Evolutionary conservation across 2,797 vertebrate genomes (phyloP).

Genomic region (Decapterus maruadsi): DNA sequence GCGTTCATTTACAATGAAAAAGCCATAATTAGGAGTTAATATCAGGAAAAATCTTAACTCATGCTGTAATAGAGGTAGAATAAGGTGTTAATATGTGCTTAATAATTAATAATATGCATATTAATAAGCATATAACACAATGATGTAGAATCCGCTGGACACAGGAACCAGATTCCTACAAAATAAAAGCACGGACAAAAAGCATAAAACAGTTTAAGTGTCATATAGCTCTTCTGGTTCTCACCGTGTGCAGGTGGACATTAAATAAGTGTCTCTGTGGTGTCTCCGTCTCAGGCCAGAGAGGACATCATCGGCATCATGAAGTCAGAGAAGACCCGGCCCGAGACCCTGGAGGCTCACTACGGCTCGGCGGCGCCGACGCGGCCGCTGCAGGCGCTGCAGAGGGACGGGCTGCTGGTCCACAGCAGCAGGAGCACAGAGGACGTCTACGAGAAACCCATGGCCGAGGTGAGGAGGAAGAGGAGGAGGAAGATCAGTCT

Average conservation of each 20-base stretch:
- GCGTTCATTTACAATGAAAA: too few relatives aligned
- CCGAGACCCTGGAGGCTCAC: constrained; percentile 92
- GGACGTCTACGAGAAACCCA: constrained; percentile 94
- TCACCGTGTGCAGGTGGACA: not conserved
- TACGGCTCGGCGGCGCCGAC: constrained; percentile 90
- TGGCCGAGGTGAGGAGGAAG: constrained; percentile 89
- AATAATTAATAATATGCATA: too few relatives aligned
- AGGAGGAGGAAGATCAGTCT: not conserved
- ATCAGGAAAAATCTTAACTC: too few relatives aligned
- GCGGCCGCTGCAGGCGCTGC: constrained; percentile 91
- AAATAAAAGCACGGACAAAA: not conserved
- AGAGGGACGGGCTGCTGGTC: constrained; percentile 89
- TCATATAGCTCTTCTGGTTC: too few relatives aligned
- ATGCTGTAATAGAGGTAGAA: too few relatives aligned
- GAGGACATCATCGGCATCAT: constrained; percentile 96
- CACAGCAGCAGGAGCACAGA: constrained; percentile 80
- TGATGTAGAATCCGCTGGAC: too few relatives aligned
- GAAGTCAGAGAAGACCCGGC: constrained; percentile 89
- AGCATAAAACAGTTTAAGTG: not conserved
- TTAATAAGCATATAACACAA: too few relatives aligned
- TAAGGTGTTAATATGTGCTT: too few relatives aligned
- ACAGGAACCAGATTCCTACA: not conserved
- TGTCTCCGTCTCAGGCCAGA: constrained; percentile 87
- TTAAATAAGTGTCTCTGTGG: not conserved
- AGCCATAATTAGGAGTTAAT: too few relatives aligned